Conservation (phyloP, 2,888 invertebrate species). For the Harmothoe impar region DNA sequence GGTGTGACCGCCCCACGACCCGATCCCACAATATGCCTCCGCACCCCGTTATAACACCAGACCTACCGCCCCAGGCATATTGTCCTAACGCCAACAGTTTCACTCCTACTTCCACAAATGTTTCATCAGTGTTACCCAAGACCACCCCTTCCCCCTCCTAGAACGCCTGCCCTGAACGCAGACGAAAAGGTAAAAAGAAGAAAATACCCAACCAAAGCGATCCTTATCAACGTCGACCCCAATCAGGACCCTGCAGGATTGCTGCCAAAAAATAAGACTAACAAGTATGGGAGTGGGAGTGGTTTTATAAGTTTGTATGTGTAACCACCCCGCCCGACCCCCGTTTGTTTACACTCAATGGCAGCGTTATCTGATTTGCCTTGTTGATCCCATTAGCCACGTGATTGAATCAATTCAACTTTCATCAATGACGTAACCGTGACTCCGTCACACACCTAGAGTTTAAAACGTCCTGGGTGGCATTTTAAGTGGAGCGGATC, state of each 20-base stretch:
- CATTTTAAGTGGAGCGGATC: background rate
- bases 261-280: background rate
- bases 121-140: too few species aligned
- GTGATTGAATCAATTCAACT: slow-evolving; percentile 16
- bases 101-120: too few species aligned
- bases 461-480: background rate
- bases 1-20: too few species aligned
- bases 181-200: background rate
- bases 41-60: too few species aligned
- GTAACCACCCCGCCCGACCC: background rate
- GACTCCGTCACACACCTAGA: background rate
- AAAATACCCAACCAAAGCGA: slow-evolving; percentile 10
- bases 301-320: background rate
- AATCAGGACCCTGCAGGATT: too few species aligned
- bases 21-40: too few species aligned
- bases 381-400: background rate
- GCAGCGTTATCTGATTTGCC: slow-evolving; percentile 1
- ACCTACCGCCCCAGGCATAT: too few species aligned
- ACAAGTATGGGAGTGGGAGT: background rate
- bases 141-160: background rate
- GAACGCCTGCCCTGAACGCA: background rate
- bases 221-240: background rate
- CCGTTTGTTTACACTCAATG: slow-evolving; percentile 3
- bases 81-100: too few species aligned
- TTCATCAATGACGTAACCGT: background rate